Evolutionary conservation across 2,113 vertebrate genomes (phyloP).

Genomic region (Lonchura striata): DNA sequence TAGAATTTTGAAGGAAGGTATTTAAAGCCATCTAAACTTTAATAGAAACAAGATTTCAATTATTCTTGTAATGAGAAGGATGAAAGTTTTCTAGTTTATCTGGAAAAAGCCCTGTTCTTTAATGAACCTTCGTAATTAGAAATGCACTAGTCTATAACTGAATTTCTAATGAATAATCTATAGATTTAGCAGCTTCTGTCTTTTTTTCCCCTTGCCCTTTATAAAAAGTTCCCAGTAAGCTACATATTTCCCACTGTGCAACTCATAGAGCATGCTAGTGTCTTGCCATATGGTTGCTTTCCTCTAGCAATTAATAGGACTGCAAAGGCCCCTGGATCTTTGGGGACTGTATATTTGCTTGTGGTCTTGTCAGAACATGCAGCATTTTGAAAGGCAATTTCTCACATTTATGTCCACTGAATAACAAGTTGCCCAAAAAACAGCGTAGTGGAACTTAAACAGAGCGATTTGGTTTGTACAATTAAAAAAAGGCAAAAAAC

Average conservation of each 20-base stretch:
- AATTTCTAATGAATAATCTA: conserved; percentile 59
- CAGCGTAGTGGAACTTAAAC: neutral
- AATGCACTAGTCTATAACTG: neutral
- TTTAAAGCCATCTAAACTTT: conserved; percentile 45
- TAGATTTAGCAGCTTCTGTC: conserved; percentile 15
- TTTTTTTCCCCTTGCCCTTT: conserved; percentile 5
- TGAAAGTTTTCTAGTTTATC: conserved; percentile 48
- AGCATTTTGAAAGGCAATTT: conserved; percentile 34
- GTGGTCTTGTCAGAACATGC: conserved; percentile 65
- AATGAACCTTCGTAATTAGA: conserved; percentile 49
- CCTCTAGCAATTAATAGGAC: conserved; percentile 72
- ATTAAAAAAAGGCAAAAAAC: neutral
- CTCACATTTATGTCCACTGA: conserved; percentile 31
- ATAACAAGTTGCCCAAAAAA: conserved; percentile 58
- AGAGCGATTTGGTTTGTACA: neutral
- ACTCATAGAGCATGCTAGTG: neutral
- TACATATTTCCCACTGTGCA: conserved; percentile 38
- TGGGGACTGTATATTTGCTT: conserved; percentile 63
- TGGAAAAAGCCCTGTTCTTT: conserved; percentile 21
- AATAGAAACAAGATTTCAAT: conserved; percentile 55
- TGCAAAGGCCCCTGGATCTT: conserved; percentile 62
- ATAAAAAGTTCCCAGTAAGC: conserved; percentile 35
- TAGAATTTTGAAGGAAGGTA: conserved; percentile 24
- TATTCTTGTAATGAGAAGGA: conserved; percentile 35
- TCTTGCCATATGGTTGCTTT: conserved; percentile 58